Percentiles rank a stretch among this genome's conserved stretches.
Evolutionary conservation across 53 echinoderm and acorn worm species (phyloP).

Genomic region (Pentamera pediparva): DNA sequence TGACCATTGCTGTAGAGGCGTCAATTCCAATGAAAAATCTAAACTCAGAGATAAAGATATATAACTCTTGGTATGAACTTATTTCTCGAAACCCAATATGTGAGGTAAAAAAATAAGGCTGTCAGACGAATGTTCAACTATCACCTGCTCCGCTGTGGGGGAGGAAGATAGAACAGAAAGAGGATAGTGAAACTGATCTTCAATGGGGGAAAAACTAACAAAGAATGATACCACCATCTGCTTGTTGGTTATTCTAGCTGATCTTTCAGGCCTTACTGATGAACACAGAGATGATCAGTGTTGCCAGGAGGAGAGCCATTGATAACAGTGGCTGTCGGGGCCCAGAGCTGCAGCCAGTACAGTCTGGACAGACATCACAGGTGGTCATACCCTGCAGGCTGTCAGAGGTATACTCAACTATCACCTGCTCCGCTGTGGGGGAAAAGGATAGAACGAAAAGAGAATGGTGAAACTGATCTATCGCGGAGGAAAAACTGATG

Average conservation of each 20-base stretch:
- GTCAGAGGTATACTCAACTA: slow-evolving; percentile 11
- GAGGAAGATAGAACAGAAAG: not conserved
- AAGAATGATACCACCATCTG: too few species aligned
- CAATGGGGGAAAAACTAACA: too few species aligned
- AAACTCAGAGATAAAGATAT: too few species aligned
- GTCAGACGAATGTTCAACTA: slow-evolving; percentile 1
- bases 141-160: not conserved
- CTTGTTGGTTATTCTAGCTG: too few species aligned
- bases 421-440: not conserved
- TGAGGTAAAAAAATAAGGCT: too few species aligned
- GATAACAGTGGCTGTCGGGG: slow-evolving; percentile 8
- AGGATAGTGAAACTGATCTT: too few species aligned
- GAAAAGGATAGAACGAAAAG: not conserved
- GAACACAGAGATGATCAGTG: slow-evolving; percentile 12
- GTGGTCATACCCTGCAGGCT: not conserved
- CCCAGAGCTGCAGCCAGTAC: slow-evolving; percentile 4
- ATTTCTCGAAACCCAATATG: too few species aligned
- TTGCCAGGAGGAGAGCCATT: not conserved
- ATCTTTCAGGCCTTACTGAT: slow-evolving; percentile 4
- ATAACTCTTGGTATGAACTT: too few species aligned
- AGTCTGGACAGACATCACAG: slow-evolving; percentile 27
- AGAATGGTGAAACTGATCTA: too few species aligned
- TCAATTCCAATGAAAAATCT: too few species aligned
- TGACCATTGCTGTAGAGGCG: too few species aligned
- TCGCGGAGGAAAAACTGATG: too few species aligned